phyloP scores from a whole-genome alignment of 2,888 invertebrate species.

The Drosophila conformis region DNA sequence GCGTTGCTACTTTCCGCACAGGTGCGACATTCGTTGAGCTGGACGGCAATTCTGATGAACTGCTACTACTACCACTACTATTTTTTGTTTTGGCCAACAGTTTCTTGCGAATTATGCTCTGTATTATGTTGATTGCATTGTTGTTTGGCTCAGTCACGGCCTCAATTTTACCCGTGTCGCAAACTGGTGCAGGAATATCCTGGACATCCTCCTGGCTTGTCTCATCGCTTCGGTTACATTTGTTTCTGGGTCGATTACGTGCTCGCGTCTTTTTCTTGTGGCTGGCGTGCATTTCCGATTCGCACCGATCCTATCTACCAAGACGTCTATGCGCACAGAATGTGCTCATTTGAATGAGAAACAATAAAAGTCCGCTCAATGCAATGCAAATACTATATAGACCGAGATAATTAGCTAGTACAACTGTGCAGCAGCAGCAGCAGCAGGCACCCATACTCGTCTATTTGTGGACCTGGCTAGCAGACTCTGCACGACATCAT shows the following conservation, averaged over 20 bases:
- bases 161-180: neutral
- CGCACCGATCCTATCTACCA: neutral
- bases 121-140: constrained; percentile 62
- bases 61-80: neutral
- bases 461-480: constrained; percentile 66
- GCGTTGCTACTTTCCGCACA: neutral
- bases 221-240: constrained; percentile 63
- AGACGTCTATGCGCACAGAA: constrained; percentile 35
- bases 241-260: constrained; percentile 80
- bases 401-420: constrained; percentile 51
- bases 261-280: constrained; percentile 74
- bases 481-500: constrained; percentile 5
- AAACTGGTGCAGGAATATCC: neutral
- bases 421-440: constrained; percentile 26
- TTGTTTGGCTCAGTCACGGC: constrained; percentile 13
- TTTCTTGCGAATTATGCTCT: constrained; percentile 72
- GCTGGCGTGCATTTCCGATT: constrained; percentile 46
- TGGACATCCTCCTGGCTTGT: neutral
- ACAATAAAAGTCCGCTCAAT: constrained; percentile 43
- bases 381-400: neutral
- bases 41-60: neutral
- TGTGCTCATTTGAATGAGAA: constrained; percentile 53
- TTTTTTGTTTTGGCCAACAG: constrained; percentile 50
- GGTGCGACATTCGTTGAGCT: neutral
- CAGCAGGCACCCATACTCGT: constrained; percentile 29